phyloP scores from a whole-genome alignment of 2,888 invertebrate species.

The Scaptomyza reducta region DNA sequence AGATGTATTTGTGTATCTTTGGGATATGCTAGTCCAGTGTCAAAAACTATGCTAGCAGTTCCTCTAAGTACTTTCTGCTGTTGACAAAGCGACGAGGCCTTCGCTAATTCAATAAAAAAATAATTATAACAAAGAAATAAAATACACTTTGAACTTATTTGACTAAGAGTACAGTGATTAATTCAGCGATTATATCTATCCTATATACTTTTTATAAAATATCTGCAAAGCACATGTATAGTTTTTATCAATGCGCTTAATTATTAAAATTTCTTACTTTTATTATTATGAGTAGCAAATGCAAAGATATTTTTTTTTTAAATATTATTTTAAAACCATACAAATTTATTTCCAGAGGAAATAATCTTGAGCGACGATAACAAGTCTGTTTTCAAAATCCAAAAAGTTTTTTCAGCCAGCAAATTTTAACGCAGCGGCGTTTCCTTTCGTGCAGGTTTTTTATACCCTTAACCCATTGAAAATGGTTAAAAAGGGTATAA shows the following conservation, averaged over 20 bases:
- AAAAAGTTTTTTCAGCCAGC: slow-evolving; percentile 44
- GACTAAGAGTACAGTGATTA: too few species aligned
- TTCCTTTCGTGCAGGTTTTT: slow-evolving; percentile 40
- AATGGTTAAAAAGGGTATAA: too few species aligned
- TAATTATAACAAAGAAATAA: slow-evolving; percentile 35
- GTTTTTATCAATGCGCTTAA: too few species aligned
- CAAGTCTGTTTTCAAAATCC: slow-evolving; percentile 35
- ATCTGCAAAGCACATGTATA: too few species aligned
- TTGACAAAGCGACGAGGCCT: slow-evolving; percentile 40
- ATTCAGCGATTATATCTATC: too few species aligned
- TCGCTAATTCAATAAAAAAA: slow-evolving; percentile 72
- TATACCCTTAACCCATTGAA: too few species aligned
- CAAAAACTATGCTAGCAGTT: slow-evolving; percentile 60
- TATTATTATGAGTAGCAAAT: too few species aligned
- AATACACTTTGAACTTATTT: slow-evolving; percentile 8
- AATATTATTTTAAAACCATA: too few species aligned
- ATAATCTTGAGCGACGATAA: too few species aligned
- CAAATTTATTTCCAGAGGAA: slow-evolving; percentile 17
- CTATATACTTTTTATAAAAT: too few species aligned
- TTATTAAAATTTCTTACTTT: too few species aligned
- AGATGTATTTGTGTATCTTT: slow-evolving; percentile 45
- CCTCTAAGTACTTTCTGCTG: slow-evolving; percentile 40
- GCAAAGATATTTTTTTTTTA: too few species aligned
- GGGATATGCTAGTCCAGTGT: slow-evolving; percentile 33
- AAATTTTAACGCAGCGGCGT: slow-evolving; percentile 30